Evolutionary conservation across 2,797 vertebrate genomes (phyloP).

Genomic region (Anableps anableps): DNA sequence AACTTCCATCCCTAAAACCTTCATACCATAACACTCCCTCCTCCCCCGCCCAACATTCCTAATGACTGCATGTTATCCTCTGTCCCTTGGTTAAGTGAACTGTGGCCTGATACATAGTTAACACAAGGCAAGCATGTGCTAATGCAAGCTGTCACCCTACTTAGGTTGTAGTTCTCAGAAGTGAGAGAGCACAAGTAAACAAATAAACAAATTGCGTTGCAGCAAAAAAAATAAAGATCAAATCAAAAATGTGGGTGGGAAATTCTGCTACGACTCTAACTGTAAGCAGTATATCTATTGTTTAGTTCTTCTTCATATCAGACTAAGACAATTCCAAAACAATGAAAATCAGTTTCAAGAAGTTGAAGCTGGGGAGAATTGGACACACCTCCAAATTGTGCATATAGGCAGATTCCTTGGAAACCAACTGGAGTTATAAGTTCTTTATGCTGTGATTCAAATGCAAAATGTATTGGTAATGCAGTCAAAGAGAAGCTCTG

Average conservation of each 20-base stretch:
- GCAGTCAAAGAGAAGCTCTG: not conserved
- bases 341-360: not conserved
- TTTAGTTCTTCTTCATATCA: not conserved
- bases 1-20: constrained; percentile 47
- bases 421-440: not conserved
- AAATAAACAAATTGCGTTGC: not conserved
- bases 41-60: constrained; percentile 39
- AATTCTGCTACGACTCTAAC: not conserved
- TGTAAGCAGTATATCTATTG: not conserved
- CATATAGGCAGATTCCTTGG: not conserved
- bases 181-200: not conserved
- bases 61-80: constrained; percentile 66
- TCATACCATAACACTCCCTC: constrained; percentile 54
- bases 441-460: not conserved
- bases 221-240: not conserved
- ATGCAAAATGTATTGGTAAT: not conserved
- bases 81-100: constrained; percentile 59
- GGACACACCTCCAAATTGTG: not conserved
- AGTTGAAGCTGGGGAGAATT: not conserved
- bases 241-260: not conserved
- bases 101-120: constrained; percentile 50
- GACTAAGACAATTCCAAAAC: not conserved
- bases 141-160: constrained; percentile 63
- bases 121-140: constrained; percentile 64
- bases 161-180: not conserved